Conservation (phyloP, 2,888 invertebrate genomes). For the Adineta ricciae region DNA sequence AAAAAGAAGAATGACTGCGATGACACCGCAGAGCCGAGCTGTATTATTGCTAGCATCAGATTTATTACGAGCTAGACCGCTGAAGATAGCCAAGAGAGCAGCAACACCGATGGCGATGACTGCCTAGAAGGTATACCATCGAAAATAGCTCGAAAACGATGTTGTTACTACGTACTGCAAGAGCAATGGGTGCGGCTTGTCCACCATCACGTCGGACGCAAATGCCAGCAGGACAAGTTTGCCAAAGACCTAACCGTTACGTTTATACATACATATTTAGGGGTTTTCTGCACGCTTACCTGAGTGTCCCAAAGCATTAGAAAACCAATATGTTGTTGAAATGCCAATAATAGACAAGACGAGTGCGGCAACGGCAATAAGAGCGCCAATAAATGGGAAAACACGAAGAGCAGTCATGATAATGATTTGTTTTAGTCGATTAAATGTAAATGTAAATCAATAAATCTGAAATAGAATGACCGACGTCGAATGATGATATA, state of each 20-base stretch:
- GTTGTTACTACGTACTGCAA: neutral
- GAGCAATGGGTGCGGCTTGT: neutral
- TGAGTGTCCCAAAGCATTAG: neutral
- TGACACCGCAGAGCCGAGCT: neutral
- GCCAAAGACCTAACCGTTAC: neutral
- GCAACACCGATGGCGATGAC: neutral
- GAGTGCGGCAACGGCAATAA: neutral
- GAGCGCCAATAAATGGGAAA: slow-evolving; percentile 11
- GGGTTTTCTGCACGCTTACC: neutral
- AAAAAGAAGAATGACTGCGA: neutral
- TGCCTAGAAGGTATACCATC: neutral
- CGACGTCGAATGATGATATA: neutral
- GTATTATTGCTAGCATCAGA: neutral
- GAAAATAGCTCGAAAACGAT: neutral
- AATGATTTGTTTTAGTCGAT: neutral
- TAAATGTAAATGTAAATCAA: neutral
- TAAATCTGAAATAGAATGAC: neutral
- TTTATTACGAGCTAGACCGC: neutral
- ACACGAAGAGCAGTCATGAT: neutral
- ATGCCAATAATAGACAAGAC: neutral
- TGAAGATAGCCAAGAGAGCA: neutral
- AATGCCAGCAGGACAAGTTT: neutral
- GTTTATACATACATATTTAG: too few species aligned
- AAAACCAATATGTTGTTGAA: neutral
- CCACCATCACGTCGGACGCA: neutral